A percentile compares a stretch with the other conserved stretches of the same genome.
Conservation (phyloP, 2,888 invertebrate genomes). For the Ypsolopha sequella region DNA sequence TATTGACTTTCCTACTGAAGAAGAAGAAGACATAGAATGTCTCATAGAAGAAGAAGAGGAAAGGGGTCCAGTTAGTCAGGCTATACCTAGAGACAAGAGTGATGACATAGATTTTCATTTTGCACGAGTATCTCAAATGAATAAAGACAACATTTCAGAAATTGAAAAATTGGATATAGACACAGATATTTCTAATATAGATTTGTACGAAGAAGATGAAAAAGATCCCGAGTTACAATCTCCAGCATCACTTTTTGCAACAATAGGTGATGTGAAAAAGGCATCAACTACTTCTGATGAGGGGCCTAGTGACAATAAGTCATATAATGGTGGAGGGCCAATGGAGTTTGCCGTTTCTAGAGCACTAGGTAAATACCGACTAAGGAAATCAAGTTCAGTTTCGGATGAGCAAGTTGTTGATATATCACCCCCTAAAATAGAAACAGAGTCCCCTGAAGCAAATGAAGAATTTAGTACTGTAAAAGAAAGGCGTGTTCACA, state of each 20-base stretch:
- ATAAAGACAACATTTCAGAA: constrained; percentile 58
- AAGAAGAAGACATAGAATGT: constrained; percentile 36
- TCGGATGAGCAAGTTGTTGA: constrained; percentile 77
- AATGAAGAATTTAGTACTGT: constrained; percentile 27
- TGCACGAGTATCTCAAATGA: constrained; percentile 66
- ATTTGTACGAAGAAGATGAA: constrained; percentile 71
- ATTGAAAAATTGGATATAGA: constrained; percentile 69
- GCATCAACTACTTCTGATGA: constrained; percentile 73
- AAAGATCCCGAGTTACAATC: constrained; percentile 73
- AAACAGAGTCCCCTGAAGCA: constrained; percentile 32
- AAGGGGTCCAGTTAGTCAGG: constrained; percentile 18
- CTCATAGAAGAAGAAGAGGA: constrained; percentile 49
- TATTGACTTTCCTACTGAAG: constrained; percentile 31
- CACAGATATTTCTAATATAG: constrained; percentile 71
- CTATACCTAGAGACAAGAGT: constrained; percentile 56
- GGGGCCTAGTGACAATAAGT: constrained; percentile 63
- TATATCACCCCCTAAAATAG: constrained; percentile 48
- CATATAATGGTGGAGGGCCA: constrained; percentile 73
- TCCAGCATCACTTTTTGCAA: constrained; percentile 78
- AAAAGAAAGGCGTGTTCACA: constrained; percentile 38
- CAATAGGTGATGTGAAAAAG: constrained; percentile 80
- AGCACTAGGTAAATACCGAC: constrained; percentile 83
- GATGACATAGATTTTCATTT: constrained; percentile 66
- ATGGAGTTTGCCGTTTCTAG: constrained; percentile 89
- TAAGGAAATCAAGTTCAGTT: constrained; percentile 78